phyloP scores from a whole-genome alignment of 2,888 invertebrate species.

The Latrodectus hesperus region DNA sequence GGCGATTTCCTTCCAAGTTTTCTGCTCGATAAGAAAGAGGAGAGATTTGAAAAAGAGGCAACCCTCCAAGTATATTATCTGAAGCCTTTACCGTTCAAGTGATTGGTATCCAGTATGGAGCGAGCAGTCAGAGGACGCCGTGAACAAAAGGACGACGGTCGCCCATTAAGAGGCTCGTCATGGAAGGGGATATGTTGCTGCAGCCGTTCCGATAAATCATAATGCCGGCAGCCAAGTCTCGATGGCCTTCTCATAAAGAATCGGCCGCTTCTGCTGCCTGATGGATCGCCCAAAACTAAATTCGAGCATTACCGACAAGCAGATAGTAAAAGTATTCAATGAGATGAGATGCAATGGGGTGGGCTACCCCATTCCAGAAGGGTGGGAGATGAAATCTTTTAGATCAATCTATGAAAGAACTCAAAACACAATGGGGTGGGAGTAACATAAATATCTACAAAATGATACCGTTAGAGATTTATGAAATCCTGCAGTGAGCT shows the following conservation, averaged over 20 bases:
- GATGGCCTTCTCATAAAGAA: constrained; percentile 55
- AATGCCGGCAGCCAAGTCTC: constrained; percentile 56
- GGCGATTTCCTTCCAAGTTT: constrained; percentile 17
- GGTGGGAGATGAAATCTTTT: constrained; percentile 3
- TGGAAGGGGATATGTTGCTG: constrained; percentile 55
- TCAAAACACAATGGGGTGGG: constrained; percentile 33
- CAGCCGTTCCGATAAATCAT: constrained; percentile 58
- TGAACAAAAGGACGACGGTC: constrained; percentile 46
- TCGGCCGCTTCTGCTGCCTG: constrained; percentile 31
- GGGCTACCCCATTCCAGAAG: background rate
- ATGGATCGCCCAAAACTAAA: constrained; percentile 56
- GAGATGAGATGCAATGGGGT: constrained; percentile 45
- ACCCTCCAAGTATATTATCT: constrained; percentile 49
- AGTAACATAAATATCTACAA: constrained; percentile 28
- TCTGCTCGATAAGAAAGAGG: background rate
- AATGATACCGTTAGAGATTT: constrained; percentile 24
- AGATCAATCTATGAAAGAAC: constrained; percentile 17
- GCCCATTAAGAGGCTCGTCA: constrained; percentile 40
- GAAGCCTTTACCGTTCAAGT: constrained; percentile 59
- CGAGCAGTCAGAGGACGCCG: constrained; percentile 50
- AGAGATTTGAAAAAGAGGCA: constrained; percentile 24
- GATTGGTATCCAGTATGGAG: constrained; percentile 61
- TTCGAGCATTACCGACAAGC: constrained; percentile 31
- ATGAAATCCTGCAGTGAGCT: constrained; percentile 10
- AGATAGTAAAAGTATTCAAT: constrained; percentile 32